Conservation (phyloP, 2,888 invertebrate genomes). For the Scaptomyza flava region DNA sequence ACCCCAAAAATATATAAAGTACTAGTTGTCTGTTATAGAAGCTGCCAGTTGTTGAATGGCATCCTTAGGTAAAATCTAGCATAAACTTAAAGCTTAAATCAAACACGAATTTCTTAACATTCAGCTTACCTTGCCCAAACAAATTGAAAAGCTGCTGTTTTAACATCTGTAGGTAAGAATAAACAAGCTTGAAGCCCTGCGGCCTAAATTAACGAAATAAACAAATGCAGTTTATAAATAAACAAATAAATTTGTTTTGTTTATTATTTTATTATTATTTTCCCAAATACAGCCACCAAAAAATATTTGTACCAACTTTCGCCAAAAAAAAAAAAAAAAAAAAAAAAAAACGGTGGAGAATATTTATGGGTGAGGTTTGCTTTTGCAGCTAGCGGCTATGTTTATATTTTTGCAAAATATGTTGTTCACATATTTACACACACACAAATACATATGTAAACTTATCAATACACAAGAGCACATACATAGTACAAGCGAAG, state of each 20-base stretch:
- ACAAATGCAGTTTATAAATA: slow-evolving; percentile 79
- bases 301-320: slow-evolving; percentile 47
- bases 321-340: slow-evolving; percentile 14
- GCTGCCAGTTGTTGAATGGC: slow-evolving; percentile 20
- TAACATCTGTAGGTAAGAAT: slow-evolving; percentile 1
- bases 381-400: slow-evolving; percentile 65
- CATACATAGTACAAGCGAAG: slow-evolving; percentile 27
- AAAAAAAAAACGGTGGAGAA: not conserved
- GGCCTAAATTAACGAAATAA: slow-evolving; percentile 57
- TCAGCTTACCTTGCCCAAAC: slow-evolving; percentile 28
- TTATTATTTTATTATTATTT: not conserved
- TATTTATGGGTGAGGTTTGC: slow-evolving; percentile 31
- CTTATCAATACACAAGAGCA: slow-evolving; percentile 30
- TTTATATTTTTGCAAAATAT: slow-evolving; percentile 77
- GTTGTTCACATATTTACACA: slow-evolving; percentile 74
- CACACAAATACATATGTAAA: slow-evolving; percentile 70
- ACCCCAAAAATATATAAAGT: slow-evolving; percentile 45
- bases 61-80: not conserved
- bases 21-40: slow-evolving; percentile 59
- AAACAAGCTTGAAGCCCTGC: slow-evolving; percentile 52
- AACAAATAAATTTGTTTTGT: slow-evolving; percentile 72
- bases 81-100: not conserved
- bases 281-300: slow-evolving; percentile 18
- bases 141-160: slow-evolving; percentile 1
- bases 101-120: not conserved